Base-by-base conservation (phyloP, 2,113 vertebrate species). In the Oenanthe melanoleuca region DNA sequence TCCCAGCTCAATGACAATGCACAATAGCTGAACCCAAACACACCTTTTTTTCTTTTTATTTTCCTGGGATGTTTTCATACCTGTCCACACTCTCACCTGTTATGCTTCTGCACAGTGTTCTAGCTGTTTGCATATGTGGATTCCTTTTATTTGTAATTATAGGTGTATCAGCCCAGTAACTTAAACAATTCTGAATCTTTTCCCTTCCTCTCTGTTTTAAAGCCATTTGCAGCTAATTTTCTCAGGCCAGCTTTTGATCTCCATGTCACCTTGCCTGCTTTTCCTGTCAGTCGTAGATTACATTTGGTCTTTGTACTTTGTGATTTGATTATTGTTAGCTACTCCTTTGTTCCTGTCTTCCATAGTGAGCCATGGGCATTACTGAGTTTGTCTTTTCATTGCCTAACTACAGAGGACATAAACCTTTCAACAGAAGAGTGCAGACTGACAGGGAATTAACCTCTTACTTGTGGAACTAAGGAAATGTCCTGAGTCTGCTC, bases 361-460 rank as follows among this genome's bases (percentile, higher is more conserved):
- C 38, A 5, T 5, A 56, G 44, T 21, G 64, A 84, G 53, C 56
- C 25, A 3, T 33, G 72, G 40, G 31, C 72, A 52, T 73, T 65
- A 56, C 33, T 19, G 74, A 50, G 28, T 81, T 89, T 93, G 49
- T 82, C 82, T 95, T 94, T 90, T 74, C 71, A 44, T 91, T 77
- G 57, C 5, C 3, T 67, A 69, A 61, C 57, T 92, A 63, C 52
- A 67, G 78, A 67, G 80, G 93, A 92, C 91, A 70, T 25, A 34
- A 86, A 47, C n/a, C 44, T 87, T 95, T 77, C 83, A 86, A 47
- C 28, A 69, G 44, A 80, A 60, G 66, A 80, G 63, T 69, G 64
- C 65, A 72, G 49, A 73, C 22, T 70, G 80, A 77, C 92, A 88
- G 23, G 28, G 60, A 92, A 90, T 94, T 96, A 85, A 83, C 92